A percentile compares a stretch with the other conserved stretches of the same genome.
phyloP scores from a whole-genome alignment of 37 sponge, comb jelly and placozoan species.

The Corticium candelabrum region DNA sequence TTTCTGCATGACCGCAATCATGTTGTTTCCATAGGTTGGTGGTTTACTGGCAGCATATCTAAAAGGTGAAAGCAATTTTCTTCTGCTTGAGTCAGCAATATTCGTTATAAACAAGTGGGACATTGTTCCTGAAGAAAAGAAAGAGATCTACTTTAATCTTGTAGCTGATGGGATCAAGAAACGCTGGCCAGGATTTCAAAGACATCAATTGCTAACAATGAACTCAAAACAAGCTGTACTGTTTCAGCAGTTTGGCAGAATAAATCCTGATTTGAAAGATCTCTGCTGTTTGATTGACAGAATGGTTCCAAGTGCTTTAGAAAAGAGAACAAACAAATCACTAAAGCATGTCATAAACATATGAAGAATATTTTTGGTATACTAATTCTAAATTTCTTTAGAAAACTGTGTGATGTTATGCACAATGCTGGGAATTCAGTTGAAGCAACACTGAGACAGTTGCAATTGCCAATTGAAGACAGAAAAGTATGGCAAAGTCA shows the following conservation, averaged over 20 bases:
- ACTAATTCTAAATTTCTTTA: too few relatives aligned
- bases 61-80: neutral
- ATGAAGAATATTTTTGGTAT: too few relatives aligned
- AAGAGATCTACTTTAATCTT: neutral
- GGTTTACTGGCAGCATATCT: neutral
- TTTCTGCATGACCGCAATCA: too few relatives aligned
- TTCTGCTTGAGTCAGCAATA: neutral
- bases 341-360: too few relatives aligned
- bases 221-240: neutral
- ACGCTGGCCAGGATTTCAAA: neutral
- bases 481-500: neutral
- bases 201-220: neutral
- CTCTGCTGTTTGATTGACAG: neutral
- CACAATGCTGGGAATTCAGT: neutral
- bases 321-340: neutral
- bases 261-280: neutral
- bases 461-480: neutral
- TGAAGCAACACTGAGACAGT: neutral
- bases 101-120: neutral
- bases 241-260: neutral
- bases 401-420: too few relatives aligned
- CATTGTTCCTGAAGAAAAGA: neutral
- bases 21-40: too few relatives aligned
- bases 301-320: neutral
- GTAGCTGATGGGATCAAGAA: neutral